A percentile compares a stretch with the other conserved stretches of the same genome.
phyloP scores from a whole-genome alignment of 2,113 vertebrate genomes.

The Rhea americana region DNA sequence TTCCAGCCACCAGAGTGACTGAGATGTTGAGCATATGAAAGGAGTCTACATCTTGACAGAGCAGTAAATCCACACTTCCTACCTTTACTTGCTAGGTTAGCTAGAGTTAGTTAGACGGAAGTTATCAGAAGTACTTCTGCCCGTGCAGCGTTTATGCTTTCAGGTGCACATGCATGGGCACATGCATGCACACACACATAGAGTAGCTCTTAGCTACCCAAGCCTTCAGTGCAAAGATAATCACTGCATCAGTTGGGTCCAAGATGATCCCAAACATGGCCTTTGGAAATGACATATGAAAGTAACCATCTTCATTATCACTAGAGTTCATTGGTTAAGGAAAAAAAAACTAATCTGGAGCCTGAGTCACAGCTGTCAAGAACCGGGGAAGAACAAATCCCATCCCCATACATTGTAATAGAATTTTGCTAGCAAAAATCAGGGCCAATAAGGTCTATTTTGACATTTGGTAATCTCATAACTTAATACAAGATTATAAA shows the following conservation, averaged over 20 bases:
- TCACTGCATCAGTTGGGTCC: too few relatives aligned
- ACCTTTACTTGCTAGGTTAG: neutral
- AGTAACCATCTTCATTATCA: neutral
- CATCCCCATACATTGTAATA: neutral
- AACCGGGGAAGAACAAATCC: neutral
- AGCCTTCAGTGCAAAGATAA: neutral
- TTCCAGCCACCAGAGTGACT: too few relatives aligned
- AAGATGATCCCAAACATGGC: neutral
- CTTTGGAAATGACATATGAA: neutral
- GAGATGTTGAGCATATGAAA: too few relatives aligned
- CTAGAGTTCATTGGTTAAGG: neutral
- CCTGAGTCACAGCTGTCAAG: neutral
- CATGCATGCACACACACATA: neutral
- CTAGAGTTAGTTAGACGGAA: neutral
- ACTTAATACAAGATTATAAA: neutral
- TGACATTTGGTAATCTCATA: neutral
- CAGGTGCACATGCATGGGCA: neutral
- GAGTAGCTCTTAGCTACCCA: neutral
- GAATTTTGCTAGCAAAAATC: neutral
- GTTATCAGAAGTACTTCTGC: neutral
- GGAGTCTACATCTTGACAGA: neutral
- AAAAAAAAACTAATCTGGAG: neutral
- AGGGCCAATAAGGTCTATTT: neutral
- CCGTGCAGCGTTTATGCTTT: neutral
- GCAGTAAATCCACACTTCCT: neutral